Conservation (phyloP, 2,888 invertebrate genomes). For the Stenolophus ochropezus region DNA sequence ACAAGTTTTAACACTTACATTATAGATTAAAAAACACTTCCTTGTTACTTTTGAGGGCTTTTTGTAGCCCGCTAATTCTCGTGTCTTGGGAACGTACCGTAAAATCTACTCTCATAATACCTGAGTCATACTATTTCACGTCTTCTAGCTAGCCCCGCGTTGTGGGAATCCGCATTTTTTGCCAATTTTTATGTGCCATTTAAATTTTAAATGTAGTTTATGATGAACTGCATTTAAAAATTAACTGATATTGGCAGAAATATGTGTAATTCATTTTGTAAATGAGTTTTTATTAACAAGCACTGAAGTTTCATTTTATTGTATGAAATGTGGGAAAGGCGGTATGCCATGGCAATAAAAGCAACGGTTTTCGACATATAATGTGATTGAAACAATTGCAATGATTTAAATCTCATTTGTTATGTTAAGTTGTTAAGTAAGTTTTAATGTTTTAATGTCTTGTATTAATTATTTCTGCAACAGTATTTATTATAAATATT, state of each 20-base stretch:
- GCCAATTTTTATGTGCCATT: constrained; percentile 3
- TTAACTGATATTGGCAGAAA: neutral
- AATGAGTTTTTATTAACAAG: neutral
- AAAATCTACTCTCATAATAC: too few relatives aligned
- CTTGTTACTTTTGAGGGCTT: too few relatives aligned
- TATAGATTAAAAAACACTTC: too few relatives aligned
- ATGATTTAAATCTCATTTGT: constrained; percentile 50
- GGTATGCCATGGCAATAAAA: constrained; percentile 54
- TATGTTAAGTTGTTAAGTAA: constrained; percentile 56
- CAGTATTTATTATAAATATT: constrained; percentile 20
- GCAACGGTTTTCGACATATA: constrained; percentile 44
- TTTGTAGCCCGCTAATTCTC: too few relatives aligned
- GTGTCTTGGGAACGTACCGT: too few relatives aligned
- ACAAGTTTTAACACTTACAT: too few relatives aligned
- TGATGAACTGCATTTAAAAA: constrained; percentile 10
- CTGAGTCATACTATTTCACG: too few relatives aligned
- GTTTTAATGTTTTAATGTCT: constrained; percentile 59
- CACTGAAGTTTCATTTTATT: too few relatives aligned
- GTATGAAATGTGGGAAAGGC: constrained; percentile 39
- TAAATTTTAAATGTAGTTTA: constrained; percentile 33
- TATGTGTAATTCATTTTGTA: too few relatives aligned
- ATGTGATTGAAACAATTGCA: constrained; percentile 55
- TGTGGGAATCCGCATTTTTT: neutral
- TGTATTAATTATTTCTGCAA: constrained; percentile 53
- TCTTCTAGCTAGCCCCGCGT: too few relatives aligned